These are phyloP conservation scores for Ceratoteleas bidentatus DNA, from an alignment of 1,140 invertebrate species.

Conservation along the genomic window DNA sequence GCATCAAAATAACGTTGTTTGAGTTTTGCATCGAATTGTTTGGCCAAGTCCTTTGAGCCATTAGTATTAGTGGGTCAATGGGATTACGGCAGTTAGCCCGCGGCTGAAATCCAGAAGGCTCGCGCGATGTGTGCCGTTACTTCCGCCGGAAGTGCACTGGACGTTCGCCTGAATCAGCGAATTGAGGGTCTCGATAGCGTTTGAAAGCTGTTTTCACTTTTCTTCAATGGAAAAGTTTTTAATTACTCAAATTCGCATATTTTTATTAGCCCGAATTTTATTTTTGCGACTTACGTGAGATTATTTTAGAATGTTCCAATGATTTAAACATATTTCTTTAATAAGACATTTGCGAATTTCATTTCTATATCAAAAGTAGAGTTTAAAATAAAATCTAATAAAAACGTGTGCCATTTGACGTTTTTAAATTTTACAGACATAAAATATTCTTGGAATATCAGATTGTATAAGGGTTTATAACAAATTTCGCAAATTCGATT, in stretches of 20 bases:
- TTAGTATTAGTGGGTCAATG: conserved; percentile 43
- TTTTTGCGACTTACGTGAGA: neutral
- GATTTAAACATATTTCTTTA: no score
- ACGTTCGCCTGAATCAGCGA: neutral
- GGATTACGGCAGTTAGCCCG: conserved; percentile 28
- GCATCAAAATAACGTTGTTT: conserved; percentile 30
- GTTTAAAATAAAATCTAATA: no score
- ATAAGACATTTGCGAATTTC: no score
- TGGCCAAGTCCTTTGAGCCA: conserved; percentile 31
- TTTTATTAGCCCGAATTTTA: neutral
- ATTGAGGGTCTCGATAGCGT: neutral
- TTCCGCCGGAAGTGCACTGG: neutral
- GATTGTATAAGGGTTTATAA: no score
- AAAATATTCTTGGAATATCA: no score
- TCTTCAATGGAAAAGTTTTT: neutral
- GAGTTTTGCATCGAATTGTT: conserved; percentile 33
- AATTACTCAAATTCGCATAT: neutral
- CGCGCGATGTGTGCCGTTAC: neutral
- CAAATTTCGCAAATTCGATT: no score
- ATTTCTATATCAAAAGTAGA: no score
- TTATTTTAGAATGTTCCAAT: no score
- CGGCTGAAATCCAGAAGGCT: conserved; percentile 3
- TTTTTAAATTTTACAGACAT: no score
- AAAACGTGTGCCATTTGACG: no score
- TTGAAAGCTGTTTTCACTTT: neutral